Evolutionary conservation across 2,797 vertebrate species (phyloP).

Genomic region (Sebastiscus tertius): DNA sequence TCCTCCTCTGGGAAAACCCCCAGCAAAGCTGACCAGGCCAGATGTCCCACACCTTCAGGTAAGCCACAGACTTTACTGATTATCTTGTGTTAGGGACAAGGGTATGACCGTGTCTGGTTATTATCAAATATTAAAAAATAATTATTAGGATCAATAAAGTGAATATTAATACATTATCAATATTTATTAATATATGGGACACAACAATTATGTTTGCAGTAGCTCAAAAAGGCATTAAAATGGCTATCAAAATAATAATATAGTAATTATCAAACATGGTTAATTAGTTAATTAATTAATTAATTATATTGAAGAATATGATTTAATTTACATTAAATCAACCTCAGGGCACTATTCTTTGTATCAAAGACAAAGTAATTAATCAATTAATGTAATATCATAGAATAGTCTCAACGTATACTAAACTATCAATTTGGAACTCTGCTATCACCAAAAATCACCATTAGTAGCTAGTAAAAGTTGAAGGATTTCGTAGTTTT

Average conservation of each 20-base stretch:
- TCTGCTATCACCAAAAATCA: no score
- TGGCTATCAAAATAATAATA: no score
- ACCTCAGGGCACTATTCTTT: background rate
- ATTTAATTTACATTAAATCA: background rate
- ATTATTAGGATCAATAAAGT: background rate
- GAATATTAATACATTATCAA: background rate
- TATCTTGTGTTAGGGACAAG: background rate
- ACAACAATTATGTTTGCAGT: background rate
- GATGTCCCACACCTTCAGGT: conserved; percentile 73
- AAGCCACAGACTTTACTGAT: background rate
- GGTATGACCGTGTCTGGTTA: background rate
- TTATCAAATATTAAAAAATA: background rate
- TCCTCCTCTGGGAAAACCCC: conserved; percentile 74
- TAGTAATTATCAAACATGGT: no score
- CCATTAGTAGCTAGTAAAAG: no score
- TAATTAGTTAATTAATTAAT: no score
- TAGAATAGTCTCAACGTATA: no score
- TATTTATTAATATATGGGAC: background rate
- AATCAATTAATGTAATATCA: no score
- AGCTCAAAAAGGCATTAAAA: no score
- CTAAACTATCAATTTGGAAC: no score
- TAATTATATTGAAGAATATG: no score
- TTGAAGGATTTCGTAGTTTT: no score
- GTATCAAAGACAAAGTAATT: no score
- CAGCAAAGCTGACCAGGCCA: conserved; percentile 78